Base-by-base conservation (phyloP, 2,888 invertebrate species). In the Salticus scenicus region DNA sequence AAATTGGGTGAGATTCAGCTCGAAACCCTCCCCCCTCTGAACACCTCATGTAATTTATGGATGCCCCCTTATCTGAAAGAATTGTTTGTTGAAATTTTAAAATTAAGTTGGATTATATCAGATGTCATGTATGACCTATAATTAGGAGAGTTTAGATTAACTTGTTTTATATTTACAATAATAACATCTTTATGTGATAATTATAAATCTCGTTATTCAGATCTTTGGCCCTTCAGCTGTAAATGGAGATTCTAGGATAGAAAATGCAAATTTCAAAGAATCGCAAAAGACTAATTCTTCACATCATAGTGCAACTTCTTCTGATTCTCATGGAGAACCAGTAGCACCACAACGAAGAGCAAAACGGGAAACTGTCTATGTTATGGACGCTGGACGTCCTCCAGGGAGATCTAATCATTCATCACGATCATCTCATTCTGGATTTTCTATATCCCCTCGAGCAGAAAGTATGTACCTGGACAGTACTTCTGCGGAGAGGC, bases 331-430 rank as follows among this genome's bases (percentile, higher is more conserved):
- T 4, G 37, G 30, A 31, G 86, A 86, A 27, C 86, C 86, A 17
- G 76, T 86, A 1, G 79, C 86, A 8, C 86, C 86, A 28, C 86
- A 86, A 57, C 86, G 86, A 75, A 75, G 86, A 51, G 74, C 80
- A 17, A 86, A 86, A 24, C 70, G 86, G n/a, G 86, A 86, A 31
- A 80, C 86, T 51, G 80, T 86, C 0, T 86, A 86, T 24, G 72
- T 78, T 5, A 86, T 86, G 86, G 86, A 86, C 28, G 76, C 80
- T 10, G 86, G 85, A 8, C 31, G 79, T 57, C 85, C 85, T 7
- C 85, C 85, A 1, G 83, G 84, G 12, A 47, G 71, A 12, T 31
- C 37, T 4, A 33, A 64, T n/a, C 76, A 83, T 37, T 64, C 72
- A 24, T 63, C 74, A 8, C 77, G 83, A 0, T 69, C 78, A 2